Evolutionary conservation across 2,797 vertebrate species (phyloP), one percentile per base, ranked within the genome.

Genomic region (Danio kyathit): DNA sequence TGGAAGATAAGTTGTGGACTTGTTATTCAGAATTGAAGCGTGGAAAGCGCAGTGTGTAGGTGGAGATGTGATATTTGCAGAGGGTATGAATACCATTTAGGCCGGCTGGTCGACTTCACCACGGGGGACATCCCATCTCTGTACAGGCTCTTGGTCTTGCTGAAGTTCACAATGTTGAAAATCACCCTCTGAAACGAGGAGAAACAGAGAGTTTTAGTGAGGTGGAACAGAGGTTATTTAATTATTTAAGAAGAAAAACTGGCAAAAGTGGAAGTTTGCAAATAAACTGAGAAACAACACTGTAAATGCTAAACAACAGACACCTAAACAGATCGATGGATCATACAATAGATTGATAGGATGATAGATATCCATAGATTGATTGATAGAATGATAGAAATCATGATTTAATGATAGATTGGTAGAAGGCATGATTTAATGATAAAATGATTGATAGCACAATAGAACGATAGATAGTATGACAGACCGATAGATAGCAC

Each of bases 121-220:
- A 98, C 95, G 10, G 97, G 97, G 75, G 97, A 95, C 98, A 99
- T 99, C 64, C 97, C 97, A 89, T 99, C 97, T 93, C 98, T 94
- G 57, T 99, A 99, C 82, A 99, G 95, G 87, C 98, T 99, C 92
- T 99, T 99, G 80, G 97, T 99, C 93, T 99, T 99, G 87, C 97
- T 98, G 92, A 99, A 99, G 95, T 99, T 99, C 85, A 99, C 97
- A 1, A 99, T 93, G 74, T 99, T 99, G 92, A 99, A 99, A 92
- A 99, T 98, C 21, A 99, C 95, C 85, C 97, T 97, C 97, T 99
- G 92, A 81, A 96, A 96, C 63, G 90, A 77, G 88, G 81, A 82
- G 79, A 74, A 59, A 11, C 84, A 74, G 12, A 84, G 0, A 7
- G 21, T 49, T 57, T 52, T 21, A 17, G n/a, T 43, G 13, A 54